Percentiles rank a stretch among this genome's conserved stretches.
phyloP scores from a whole-genome alignment of 2,113 vertebrate genomes.

The Sorex fumeus region DNA sequence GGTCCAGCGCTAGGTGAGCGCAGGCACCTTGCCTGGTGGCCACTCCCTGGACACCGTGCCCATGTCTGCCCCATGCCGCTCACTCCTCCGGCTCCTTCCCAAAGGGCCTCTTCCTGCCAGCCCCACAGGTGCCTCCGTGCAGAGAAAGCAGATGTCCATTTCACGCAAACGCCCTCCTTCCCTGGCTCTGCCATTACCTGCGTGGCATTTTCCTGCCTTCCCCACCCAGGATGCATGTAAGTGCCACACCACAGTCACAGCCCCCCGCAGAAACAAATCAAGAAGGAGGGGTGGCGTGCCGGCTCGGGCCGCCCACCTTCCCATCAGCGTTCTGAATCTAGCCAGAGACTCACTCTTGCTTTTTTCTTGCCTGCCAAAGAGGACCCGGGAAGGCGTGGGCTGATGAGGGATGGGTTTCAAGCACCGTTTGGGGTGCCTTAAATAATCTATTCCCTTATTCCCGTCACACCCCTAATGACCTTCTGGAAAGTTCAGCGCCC shows the following conservation, averaged over 20 bases:
- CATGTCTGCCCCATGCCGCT: no score
- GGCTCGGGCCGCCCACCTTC: not conserved
- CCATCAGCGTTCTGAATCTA: not conserved
- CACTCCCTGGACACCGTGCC: not conserved
- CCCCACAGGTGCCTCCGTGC: no score
- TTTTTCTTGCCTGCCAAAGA: slow-evolving; percentile 55
- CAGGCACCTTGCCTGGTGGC: no score
- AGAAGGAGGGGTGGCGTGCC: not conserved
- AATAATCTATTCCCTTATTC: slow-evolving; percentile 63
- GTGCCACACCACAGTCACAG: not conserved
- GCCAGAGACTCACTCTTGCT: not conserved
- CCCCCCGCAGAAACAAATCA: not conserved
- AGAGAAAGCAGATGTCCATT: not conserved
- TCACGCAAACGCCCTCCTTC: not conserved
- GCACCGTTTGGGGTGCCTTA: slow-evolving; percentile 16
- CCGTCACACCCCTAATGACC: slow-evolving; percentile 63
- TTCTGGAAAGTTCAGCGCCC: slow-evolving; percentile 67
- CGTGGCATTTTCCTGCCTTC: not conserved
- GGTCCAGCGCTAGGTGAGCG: not conserved
- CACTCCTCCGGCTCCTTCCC: no score
- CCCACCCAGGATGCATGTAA: slow-evolving; percentile 52
- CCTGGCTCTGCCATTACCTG: not conserved
- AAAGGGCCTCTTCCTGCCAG: no score
- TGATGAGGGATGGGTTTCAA: slow-evolving; percentile 55
- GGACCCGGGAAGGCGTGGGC: slow-evolving; percentile 35